phyloP scores from a whole-genome alignment of 2,888 invertebrate species.

The Ischnus inquisitorius region DNA sequence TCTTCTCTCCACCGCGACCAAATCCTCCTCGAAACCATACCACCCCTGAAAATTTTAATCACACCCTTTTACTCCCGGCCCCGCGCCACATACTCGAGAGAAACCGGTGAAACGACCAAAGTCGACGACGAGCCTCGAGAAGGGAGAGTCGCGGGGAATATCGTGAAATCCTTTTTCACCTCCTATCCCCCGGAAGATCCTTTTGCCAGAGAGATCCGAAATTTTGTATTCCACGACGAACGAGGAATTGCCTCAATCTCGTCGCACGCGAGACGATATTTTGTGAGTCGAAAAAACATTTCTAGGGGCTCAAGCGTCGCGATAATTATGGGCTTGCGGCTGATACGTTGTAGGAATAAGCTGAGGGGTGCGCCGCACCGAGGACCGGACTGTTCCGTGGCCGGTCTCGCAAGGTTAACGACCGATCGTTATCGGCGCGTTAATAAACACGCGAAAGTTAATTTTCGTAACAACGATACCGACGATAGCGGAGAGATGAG shows the following conservation, averaged over 20 bases:
- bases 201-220: conserved; percentile 21
- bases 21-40: conserved; percentile 57
- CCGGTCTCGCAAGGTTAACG: conserved; percentile 50
- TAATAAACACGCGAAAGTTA: conserved; percentile 56
- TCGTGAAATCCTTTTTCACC: conserved; percentile 51
- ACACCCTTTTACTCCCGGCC: conserved; percentile 56
- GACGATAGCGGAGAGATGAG: conserved; percentile 51
- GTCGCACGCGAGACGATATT: too few species aligned
- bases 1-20: conserved; percentile 36
- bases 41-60: conserved; percentile 70
- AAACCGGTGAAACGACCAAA: conserved; percentile 38
- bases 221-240: conserved; percentile 15
- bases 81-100: neutral
- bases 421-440: conserved; percentile 57
- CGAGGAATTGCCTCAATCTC: neutral
- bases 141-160: conserved; percentile 51
- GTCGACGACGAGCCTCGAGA: conserved; percentile 24
- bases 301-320: neutral
- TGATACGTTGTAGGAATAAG: conserved; percentile 22
- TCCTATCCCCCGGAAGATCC: neutral
- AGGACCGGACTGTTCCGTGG: neutral
- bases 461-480: conserved; percentile 47
- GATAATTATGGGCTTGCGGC: neutral
- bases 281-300: neutral
- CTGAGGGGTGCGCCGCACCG: conserved; percentile 51